A percentile compares a stretch with the other conserved stretches of the same genome.
phyloP scores from a whole-genome alignment of 2,797 vertebrate species.

The Pangasius mekongensis region DNA sequence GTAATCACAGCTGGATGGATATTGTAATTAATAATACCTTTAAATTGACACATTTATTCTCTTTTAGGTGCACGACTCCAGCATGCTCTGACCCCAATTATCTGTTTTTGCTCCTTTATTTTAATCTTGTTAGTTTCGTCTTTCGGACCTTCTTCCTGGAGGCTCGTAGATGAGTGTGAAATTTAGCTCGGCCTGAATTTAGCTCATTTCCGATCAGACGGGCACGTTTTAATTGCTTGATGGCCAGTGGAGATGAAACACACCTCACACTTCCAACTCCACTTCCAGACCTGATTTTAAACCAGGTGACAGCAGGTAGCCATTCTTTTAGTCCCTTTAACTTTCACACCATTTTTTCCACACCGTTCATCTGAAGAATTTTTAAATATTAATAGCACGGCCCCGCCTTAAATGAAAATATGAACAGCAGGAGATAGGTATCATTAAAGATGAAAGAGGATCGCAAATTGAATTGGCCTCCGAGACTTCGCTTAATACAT shows the following conservation, averaged over 20 bases:
- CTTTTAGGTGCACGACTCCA: constrained; percentile 60
- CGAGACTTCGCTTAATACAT: constrained; percentile 41
- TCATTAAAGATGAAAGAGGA: constrained; percentile 56
- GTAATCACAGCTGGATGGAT: constrained; percentile 64
- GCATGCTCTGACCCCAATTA: constrained; percentile 69
- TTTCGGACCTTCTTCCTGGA: constrained; percentile 74
- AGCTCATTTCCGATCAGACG: constrained; percentile 75
- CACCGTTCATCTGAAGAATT: constrained; percentile 57
- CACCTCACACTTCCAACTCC: constrained; percentile 77
- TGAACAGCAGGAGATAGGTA: constrained; percentile 55
- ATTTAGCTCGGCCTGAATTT: constrained; percentile 74
- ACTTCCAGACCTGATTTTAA: constrained; percentile 76
- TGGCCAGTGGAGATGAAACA: constrained; percentile 71
- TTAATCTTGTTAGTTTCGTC: constrained; percentile 67
- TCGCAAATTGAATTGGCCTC: constrained; percentile 59
- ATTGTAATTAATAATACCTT: constrained; percentile 73
- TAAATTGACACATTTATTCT: constrained; percentile 77
- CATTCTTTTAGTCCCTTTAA: constrained; percentile 63
- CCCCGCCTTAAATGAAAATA: constrained; percentile 48
- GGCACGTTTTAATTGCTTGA: constrained; percentile 75
- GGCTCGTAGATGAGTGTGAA: constrained; percentile 78
- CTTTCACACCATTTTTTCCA: constrained; percentile 51
- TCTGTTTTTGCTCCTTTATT: constrained; percentile 73
- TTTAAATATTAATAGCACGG: constrained; percentile 64
- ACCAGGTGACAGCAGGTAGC: constrained; percentile 67